Evolutionary conservation across 2,797 vertebrate genomes (phyloP), one percentile per base, ranked within the genome.

Genomic region (Aselliscus stoliczkanus): DNA sequence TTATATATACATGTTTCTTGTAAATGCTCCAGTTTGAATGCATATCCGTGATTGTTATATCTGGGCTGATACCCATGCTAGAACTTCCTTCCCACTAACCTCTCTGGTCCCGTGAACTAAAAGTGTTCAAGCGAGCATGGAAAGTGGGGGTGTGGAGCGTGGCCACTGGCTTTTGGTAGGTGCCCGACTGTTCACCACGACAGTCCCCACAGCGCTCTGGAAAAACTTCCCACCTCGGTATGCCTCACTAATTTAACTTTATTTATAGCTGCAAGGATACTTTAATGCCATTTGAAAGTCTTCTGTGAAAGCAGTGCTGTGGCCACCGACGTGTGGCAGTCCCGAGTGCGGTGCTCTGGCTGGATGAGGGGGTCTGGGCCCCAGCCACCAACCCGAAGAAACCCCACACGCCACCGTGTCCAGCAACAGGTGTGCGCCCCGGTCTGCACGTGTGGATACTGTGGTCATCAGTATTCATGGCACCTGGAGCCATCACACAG

Each of bases 1-100:
- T 21, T 72, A 95, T 91, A 95, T 97, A 96, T 97, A 97, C 96
- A 18, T 96, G 92, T 98, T 98, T 98, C 97, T 98, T 99, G 99
- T 99, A 99, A 98, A 99, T 99, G 99, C 84, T 98, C 97, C 94
- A 81, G 97, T 97, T 97, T 97, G 97, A 97, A 95, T 97, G 97
- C 97, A 75, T 96, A 97, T 14, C 64, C 92, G 72, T 93, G 95
- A 97, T 95, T 92, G 83, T 79, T 97, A 96, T 95, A 91, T 96
- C 97, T 77, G 96, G 96, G 96, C 97, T 94, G 94, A 97, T 92
- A 39, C 39, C 65, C 25, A 20, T 75, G 81, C 91, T 95, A 9
- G 20, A 56, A 75, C 83, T 94, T 81, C 58, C 56, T 95, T 91
- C 93, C 34, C 72, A 90, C 88, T 64, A 88, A 72, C 94, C 97